Evolutionary conservation across 92 coral and sea anemone species (phyloP), one percentile per base, ranked within the genome.

Genomic region (Parazoanthus darwini): DNA sequence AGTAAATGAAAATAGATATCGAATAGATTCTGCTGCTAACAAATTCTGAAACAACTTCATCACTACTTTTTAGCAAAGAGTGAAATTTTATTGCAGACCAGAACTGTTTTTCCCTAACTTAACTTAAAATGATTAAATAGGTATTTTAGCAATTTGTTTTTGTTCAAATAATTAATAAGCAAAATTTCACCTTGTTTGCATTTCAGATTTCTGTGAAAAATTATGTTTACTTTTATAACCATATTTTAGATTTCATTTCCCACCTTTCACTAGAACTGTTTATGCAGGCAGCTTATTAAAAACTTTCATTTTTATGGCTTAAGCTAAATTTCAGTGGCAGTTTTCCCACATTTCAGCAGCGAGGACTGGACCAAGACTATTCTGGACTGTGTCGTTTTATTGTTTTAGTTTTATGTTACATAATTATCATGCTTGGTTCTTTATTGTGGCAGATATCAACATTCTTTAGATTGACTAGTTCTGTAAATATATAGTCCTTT

Each of bases 161-260:
- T 73, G 68, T 66, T 37, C 67, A 85, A 67, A 81, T 74, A 44
- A 88, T 81, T 73, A 59, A 86, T 26, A 29, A 72, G 33, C 25
- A 44, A 33, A 33, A 74, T 36, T 54, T 38, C 68, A 80, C 18
- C 37, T 26, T 14, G 82, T 84, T 68, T 84, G 74, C 72, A 6
- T 67, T 39, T 68, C 67, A 70, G 44, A n/a, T 80, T 80, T 16
- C 72, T 25, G 48, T 80, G 85, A 66, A 39, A 59, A 38, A 82
- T 1, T 59, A 25, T n/a, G 33, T 66, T 43, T 29, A 26, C 33
- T 44, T 72, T 38, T 84, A 14, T 71, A 35, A 6, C 26, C 38
- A 6, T 39, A 71, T 71, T 22, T 35, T 74, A 9, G 29, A 44
- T 63, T 63, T 63, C 70, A 43, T n/a, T 46, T 67, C 38, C 18